Percentiles rank a stretch among this genome's conserved stretches.
Evolutionary conservation across 2,797 vertebrate genomes (phyloP).

Genomic region (Ptychadena robeensis): DNA sequence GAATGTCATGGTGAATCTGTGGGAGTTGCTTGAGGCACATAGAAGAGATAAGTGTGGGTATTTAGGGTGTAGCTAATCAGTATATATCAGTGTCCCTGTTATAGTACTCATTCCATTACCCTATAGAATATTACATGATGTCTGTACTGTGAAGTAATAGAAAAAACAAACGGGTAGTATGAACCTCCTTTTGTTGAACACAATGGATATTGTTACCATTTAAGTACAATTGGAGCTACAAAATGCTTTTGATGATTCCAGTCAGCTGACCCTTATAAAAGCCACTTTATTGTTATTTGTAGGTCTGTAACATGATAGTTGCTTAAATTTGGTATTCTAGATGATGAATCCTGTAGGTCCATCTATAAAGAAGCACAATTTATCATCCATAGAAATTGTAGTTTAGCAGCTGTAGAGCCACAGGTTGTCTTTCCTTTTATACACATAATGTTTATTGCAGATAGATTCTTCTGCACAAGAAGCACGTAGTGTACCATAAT

Average conservation of each 20-base stretch:
- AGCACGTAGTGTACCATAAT: constrained; percentile 73
- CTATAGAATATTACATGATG: too few species aligned
- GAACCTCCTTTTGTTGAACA: too few species aligned
- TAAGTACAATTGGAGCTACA: too few species aligned
- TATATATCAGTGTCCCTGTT: too few species aligned
- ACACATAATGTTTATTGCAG: constrained; percentile 49
- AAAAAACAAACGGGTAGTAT: background rate
- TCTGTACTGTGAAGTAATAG: background rate
- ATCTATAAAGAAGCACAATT: background rate
- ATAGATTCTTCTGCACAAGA: constrained; percentile 67
- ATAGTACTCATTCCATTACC: too few species aligned
- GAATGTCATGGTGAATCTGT: background rate
- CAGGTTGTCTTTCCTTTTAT: background rate
- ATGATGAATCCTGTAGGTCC: background rate
- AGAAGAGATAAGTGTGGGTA: too few species aligned
- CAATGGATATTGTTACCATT: too few species aligned
- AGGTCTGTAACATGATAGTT: too few species aligned
- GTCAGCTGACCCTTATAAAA: background rate
- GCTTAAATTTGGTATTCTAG: background rate
- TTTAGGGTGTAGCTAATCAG: too few species aligned
- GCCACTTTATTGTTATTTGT: background rate
- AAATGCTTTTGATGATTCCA: background rate
- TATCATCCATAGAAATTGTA: background rate
- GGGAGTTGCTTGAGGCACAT: too few species aligned
- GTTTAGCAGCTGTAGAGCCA: background rate